These are phyloP conservation scores for Argya squamiceps DNA, from an alignment of 2,797 vertebrate species.

Conservation along the genomic window DNA sequence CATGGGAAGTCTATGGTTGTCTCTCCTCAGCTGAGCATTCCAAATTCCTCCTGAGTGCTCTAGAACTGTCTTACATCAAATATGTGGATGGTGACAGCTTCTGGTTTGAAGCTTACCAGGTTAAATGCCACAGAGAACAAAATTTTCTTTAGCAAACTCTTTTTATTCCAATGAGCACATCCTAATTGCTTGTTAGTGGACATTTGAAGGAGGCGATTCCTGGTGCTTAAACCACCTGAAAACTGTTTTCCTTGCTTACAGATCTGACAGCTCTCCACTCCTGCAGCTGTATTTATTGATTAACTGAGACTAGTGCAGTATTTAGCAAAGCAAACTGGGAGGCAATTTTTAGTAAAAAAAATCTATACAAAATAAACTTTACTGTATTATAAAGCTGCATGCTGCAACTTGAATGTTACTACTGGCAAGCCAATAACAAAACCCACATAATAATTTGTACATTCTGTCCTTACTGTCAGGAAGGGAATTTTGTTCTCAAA, in stretches of 20 bases:
- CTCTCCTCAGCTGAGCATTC: not conserved
- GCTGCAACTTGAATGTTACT: not conserved
- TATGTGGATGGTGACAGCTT: not conserved
- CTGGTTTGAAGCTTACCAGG: not conserved
- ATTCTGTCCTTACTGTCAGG: not conserved
- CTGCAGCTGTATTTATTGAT: not conserved
- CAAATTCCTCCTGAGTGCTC: accelerated
- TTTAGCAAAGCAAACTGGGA: not conserved
- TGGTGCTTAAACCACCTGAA: not conserved
- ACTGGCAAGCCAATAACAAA: not conserved
- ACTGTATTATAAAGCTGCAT: not conserved
- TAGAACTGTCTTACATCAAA: not conserved
- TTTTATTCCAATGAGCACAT: slow-evolving; percentile 10
- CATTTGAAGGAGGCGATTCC: not conserved
- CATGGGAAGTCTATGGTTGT: not conserved
- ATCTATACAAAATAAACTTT: not conserved
- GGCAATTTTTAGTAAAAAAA: not conserved
- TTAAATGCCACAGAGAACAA: not conserved
- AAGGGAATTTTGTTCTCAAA: not conserved
- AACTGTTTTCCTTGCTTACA: not conserved
- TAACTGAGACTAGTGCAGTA: not conserved
- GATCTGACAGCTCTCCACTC: not conserved
- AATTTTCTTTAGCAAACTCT: not conserved
- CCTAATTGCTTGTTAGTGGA: not conserved
- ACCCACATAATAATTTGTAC: not conserved